Conservation (phyloP, 2,113 vertebrate species). For the Brachirus orientalis region DNA sequence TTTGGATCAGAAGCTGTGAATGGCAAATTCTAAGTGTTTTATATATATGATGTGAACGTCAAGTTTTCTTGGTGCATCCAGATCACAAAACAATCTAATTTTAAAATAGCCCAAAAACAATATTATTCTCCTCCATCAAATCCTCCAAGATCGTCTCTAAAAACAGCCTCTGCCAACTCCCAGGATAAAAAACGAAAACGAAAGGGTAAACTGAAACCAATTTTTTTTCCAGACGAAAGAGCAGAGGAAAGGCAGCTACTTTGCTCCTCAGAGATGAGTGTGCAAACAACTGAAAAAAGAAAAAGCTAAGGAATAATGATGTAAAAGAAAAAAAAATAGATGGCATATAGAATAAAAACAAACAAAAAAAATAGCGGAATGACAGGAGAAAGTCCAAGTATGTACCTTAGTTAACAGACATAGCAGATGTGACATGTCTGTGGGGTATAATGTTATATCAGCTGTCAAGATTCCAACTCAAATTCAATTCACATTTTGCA, state of each 20-base stretch:
- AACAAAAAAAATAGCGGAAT: slow-evolving; percentile 14
- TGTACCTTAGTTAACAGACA: slow-evolving; percentile 25
- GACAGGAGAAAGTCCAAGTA: slow-evolving; percentile 46
- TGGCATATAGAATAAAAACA: slow-evolving; percentile 9
- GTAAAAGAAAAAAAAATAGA: slow-evolving; percentile 20
- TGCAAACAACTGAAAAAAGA: slow-evolving; percentile 40
- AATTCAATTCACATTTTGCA: background rate
- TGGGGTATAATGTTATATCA: slow-evolving; percentile 24
- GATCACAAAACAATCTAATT: slow-evolving; percentile 51
- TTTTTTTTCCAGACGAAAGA: slow-evolving; percentile 51
- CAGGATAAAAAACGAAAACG: slow-evolving; percentile 32
- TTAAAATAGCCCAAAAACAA: slow-evolving; percentile 52
- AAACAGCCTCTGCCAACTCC: slow-evolving; percentile 56
- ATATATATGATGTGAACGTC: slow-evolving; percentile 56
- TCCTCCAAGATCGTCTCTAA: slow-evolving; percentile 44
- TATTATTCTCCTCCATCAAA: slow-evolving; percentile 36
- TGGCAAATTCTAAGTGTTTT: slow-evolving; percentile 42
- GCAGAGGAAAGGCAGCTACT: slow-evolving; percentile 52
- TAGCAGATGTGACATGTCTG: slow-evolving; percentile 21
- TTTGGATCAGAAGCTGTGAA: slow-evolving; percentile 42
- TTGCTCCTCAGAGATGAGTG: slow-evolving; percentile 41
- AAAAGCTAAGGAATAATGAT: slow-evolving; percentile 37
- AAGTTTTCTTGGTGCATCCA: slow-evolving; percentile 60
- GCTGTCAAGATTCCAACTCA: slow-evolving; percentile 33
- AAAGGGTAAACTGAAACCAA: slow-evolving; percentile 58